phyloP scores from a whole-genome alignment of 2,113 vertebrate species.

The Chaetops frenatus region DNA sequence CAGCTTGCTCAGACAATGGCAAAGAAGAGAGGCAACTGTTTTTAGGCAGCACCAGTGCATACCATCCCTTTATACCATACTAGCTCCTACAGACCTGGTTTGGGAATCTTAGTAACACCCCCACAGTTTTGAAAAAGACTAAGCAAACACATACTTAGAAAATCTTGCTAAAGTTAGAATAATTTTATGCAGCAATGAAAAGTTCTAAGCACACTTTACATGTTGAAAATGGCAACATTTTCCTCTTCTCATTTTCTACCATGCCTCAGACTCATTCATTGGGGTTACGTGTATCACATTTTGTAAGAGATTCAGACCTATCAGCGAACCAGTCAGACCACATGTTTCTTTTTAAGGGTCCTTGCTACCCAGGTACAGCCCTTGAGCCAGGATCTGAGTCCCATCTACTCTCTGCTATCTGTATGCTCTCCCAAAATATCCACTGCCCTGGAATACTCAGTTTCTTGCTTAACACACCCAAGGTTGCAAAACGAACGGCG shows the following conservation, averaged over 20 bases:
- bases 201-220: background rate
- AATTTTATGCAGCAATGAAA: background rate
- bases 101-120: background rate
- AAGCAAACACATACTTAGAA: background rate
- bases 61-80: background rate
- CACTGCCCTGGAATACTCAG: background rate
- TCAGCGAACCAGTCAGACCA: background rate
- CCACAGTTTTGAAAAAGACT: background rate
- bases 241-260: background rate
- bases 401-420: background rate
- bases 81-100: background rate
- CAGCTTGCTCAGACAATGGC: background rate
- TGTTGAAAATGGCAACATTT: background rate
- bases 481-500: background rate
- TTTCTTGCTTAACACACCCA: background rate
- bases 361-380: background rate
- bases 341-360: background rate
- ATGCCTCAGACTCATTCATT: background rate
- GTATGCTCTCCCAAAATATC: background rate
- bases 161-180: background rate
- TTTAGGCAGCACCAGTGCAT: background rate
- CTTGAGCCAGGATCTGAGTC: rapidly evolving
- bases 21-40: background rate
- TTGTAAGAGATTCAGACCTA: background rate
- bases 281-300: rapidly evolving